Conservation (phyloP, 2,797 vertebrate species). For the Rhabdomys pumilio region DNA sequence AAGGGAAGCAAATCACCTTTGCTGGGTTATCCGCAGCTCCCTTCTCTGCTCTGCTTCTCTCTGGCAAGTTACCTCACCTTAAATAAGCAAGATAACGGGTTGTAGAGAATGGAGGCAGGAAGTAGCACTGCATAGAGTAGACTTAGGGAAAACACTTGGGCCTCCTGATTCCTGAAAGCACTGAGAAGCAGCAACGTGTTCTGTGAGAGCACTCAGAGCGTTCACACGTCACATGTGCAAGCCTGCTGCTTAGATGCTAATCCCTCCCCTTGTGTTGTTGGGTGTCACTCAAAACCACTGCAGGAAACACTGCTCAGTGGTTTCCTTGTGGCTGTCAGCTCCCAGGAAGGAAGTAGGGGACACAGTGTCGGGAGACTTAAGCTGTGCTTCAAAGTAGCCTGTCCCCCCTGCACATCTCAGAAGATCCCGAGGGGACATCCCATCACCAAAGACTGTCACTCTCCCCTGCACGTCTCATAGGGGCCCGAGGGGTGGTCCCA, state of each 20-base stretch:
- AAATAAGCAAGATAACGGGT: slow-evolving; percentile 5
- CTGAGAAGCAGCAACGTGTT: not conserved
- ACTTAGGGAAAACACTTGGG: not conserved
- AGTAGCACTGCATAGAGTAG: not conserved
- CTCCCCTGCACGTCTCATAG: not conserved
- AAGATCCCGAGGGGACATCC: not conserved
- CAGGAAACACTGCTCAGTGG: not conserved
- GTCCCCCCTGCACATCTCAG: not conserved
- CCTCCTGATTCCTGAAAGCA: not conserved
- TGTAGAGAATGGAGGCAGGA: not conserved
- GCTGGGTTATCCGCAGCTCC: not conserved
- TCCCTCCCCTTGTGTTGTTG: not conserved
- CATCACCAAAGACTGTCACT: not conserved
- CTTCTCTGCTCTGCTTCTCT: not conserved
- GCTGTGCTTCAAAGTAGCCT: not conserved
- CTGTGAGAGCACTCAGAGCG: not conserved
- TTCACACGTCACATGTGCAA: not conserved
- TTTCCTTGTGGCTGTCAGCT: not conserved
- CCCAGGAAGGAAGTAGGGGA: not conserved
- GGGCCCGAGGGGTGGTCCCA: not conserved
- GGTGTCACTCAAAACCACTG: not conserved
- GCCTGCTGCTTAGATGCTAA: not conserved
- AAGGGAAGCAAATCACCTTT: not conserved
- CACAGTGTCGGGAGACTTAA: not conserved
- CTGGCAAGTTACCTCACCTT: not conserved